phyloP scores from a whole-genome alignment of 2,888 invertebrate genomes.

The Oxytorus armatus region DNA sequence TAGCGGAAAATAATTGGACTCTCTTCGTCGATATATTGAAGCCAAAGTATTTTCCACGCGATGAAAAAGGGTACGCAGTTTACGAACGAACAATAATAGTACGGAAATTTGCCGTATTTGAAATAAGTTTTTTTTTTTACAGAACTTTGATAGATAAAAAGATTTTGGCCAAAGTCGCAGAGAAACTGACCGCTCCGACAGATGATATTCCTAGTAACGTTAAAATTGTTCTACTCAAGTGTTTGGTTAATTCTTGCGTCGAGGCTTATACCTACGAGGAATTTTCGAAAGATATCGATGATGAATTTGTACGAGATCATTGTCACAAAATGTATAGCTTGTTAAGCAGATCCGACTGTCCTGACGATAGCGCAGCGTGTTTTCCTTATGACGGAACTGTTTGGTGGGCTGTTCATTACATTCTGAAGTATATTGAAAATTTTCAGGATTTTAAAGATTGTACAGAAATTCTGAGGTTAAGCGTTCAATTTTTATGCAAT shows the following conservation, averaged over 20 bases:
- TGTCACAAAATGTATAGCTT: slow-evolving; percentile 24
- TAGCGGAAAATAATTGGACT: slow-evolving; percentile 73
- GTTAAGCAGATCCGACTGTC: background rate
- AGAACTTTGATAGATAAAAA: slow-evolving; percentile 72
- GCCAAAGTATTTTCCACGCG: slow-evolving; percentile 75
- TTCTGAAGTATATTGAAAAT: slow-evolving; percentile 59
- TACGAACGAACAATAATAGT: too few relatives aligned
- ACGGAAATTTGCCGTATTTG: too few relatives aligned
- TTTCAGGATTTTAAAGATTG: slow-evolving; percentile 67
- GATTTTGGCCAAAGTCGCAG: slow-evolving; percentile 76
- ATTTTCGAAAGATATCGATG: slow-evolving; percentile 56
- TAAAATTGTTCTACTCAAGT: slow-evolving; percentile 78
- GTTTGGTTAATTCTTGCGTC: slow-evolving; percentile 79
- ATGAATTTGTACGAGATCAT: background rate
- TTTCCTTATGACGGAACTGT: slow-evolving; percentile 79
- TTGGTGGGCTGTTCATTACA: slow-evolving; percentile 73
- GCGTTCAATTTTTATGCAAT: slow-evolving; percentile 80
- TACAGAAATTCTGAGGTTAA: slow-evolving; percentile 74
- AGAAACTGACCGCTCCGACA: slow-evolving; percentile 70
- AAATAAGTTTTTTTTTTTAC: slow-evolving; percentile 47
- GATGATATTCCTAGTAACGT: slow-evolving; percentile 68
- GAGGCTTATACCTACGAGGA: slow-evolving; percentile 73
- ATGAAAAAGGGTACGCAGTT: slow-evolving; percentile 69
- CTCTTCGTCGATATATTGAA: slow-evolving; percentile 71
- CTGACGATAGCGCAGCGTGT: slow-evolving; percentile 4